Evolutionary conservation across 2,888 invertebrate genomes (phyloP).

Genomic region (Marronus borbonicus): DNA sequence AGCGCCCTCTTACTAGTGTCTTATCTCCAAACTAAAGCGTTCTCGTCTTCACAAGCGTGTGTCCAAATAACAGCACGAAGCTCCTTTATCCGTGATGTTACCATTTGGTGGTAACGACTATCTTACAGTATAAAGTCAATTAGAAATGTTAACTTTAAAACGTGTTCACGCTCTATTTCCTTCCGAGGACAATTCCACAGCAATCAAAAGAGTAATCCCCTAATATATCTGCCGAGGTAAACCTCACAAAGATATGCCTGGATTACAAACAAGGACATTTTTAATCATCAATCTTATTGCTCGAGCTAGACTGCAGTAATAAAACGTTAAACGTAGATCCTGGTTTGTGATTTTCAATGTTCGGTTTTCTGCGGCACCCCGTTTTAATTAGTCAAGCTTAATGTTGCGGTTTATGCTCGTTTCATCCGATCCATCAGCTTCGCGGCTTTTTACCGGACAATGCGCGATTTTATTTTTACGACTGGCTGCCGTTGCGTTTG

Average conservation of each 20-base stretch:
- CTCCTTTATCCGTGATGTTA: too few relatives aligned
- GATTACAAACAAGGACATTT: neutral
- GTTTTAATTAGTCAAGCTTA: conserved; percentile 42
- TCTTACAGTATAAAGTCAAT: too few relatives aligned
- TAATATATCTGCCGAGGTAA: neutral
- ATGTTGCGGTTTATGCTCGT: conserved; percentile 29
- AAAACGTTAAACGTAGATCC: conserved; percentile 8
- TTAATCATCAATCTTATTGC: conserved; percentile 5
- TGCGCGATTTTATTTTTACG: conserved; percentile 41
- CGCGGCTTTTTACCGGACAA: conserved; percentile 23
- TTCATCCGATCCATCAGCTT: conserved; percentile 42
- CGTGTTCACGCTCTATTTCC: too few relatives aligned
- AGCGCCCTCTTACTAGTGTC: too few relatives aligned
- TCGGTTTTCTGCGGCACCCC: conserved; percentile 14
- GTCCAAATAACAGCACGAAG: too few relatives aligned
- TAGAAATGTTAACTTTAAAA: too few relatives aligned
- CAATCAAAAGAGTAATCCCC: too few relatives aligned
- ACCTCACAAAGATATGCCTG: neutral
- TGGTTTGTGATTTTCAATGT: conserved; percentile 11
- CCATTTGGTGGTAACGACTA: too few relatives aligned
- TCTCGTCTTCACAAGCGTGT: too few relatives aligned
- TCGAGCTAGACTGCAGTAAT: neutral
- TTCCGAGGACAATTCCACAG: too few relatives aligned
- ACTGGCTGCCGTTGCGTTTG: conserved; percentile 5
- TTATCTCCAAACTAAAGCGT: too few relatives aligned